Conservation (phyloP, 2,888 invertebrate genomes). For the Caenorhabditis japonica region DNA sequence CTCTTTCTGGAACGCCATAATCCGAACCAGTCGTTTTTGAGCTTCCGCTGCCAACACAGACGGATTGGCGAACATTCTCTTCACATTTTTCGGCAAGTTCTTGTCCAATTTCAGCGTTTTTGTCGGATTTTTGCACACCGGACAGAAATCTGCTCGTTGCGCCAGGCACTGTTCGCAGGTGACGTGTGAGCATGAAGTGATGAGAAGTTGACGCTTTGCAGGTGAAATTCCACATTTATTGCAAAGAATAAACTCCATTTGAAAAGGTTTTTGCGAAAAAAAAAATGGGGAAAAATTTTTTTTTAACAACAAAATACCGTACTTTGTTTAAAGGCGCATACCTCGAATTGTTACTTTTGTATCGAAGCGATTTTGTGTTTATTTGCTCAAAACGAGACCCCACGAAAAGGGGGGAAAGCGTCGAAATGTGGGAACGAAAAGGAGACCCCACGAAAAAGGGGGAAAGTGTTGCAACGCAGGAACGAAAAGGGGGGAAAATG, state of each 20-base stretch:
- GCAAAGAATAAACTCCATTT: constrained; percentile 34
- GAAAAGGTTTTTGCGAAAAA: neutral
- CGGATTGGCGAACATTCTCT: constrained; percentile 25
- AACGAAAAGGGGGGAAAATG: too few relatives aligned
- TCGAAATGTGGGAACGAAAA: neutral
- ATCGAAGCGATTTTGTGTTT: neutral
- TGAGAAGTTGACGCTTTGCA: constrained; percentile 11
- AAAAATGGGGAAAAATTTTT: too few relatives aligned
- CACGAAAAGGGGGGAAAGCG: too few relatives aligned
- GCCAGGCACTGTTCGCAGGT: constrained; percentile 28
- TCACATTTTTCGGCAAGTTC: constrained; percentile 34
- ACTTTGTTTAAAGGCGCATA: too few relatives aligned
- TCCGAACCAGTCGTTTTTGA: constrained; percentile 4
- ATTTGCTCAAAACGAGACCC: neutral
- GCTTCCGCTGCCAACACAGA: constrained; percentile 3
- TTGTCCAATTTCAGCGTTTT: constrained; percentile 32
- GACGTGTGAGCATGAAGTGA: constrained; percentile 36
- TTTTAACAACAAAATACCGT: too few relatives aligned
- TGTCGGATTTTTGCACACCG: constrained; percentile 39
- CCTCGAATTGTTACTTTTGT: too few relatives aligned
- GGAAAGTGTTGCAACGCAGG: too few relatives aligned
- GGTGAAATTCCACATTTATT: constrained; percentile 18
- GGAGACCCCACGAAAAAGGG: too few relatives aligned
- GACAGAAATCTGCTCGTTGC: constrained; percentile 9
- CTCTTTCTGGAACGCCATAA: constrained; percentile 25